A percentile compares a stretch with the other conserved stretches of the same genome.
phyloP scores from a whole-genome alignment of 2,113 vertebrate species.

The Dromas ardeola region DNA sequence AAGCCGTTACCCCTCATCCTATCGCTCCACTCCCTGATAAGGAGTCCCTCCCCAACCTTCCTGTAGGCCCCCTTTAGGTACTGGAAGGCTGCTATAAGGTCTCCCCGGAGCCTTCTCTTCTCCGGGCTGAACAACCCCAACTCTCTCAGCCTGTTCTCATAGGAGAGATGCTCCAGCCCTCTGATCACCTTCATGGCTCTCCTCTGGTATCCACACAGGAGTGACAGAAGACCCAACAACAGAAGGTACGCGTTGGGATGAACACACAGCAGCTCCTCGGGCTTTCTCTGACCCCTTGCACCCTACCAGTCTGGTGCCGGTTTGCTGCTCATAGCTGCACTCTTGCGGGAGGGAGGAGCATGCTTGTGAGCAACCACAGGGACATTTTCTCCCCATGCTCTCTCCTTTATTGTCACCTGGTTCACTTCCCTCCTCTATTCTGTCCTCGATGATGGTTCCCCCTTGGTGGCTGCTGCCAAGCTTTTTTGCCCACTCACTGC shows the following conservation, averaged over 20 bases:
- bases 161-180: background rate
- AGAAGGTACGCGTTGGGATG: background rate
- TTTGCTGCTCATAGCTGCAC: fast-evolving
- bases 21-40: background rate
- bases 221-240: fast-evolving
- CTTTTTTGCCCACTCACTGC: background rate
- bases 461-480: background rate
- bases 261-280: background rate
- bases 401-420: background rate
- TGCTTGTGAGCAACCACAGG: fast-evolving
- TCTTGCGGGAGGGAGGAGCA: background rate
- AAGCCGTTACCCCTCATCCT: background rate
- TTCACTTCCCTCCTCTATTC: background rate
- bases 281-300: background rate
- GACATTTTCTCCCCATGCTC: background rate
- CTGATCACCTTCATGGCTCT: background rate
- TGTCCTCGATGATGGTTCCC: background rate
- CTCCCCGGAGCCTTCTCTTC: background rate
- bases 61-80: background rate
- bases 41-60: background rate
- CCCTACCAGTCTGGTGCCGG: too few species aligned
- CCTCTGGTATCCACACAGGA: background rate
- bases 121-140: background rate
- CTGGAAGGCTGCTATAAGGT: background rate
- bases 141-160: background rate